Evolutionary conservation across 2,888 invertebrate genomes (phyloP), one percentile per base, ranked within the genome.

Genomic region (Zootermopsis nevadensis): DNA sequence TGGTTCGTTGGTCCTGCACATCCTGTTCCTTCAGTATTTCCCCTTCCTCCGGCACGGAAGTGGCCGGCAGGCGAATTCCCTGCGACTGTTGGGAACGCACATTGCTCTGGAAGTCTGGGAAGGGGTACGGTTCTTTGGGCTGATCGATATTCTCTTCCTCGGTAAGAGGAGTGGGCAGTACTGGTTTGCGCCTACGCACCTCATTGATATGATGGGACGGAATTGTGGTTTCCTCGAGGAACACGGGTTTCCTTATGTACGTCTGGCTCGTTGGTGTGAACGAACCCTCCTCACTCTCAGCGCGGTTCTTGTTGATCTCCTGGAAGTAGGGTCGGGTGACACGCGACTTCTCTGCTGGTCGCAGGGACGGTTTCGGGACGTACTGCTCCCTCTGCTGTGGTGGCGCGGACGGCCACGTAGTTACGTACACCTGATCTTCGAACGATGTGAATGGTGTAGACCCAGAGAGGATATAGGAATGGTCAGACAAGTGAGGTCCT

Each of bases 81-180:
- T 79, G 83, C 60, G 80, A n/a, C 12, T 69, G 80, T 27, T 83
- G 67, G 4, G 55, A 72, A 1, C 80, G 80, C 15, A 80, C 80
- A 24, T 83, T 77, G 10, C 74, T 76, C 42, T 80, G 60, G 33
- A 30, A 38, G n/a, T 69, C 80, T 10, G 35, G 31, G 48, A 53
- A 24, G 30, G 35, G 35, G 38, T 38, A 24, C 2, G 31, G 42
- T 22, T 48, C 42, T 55, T 82, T 30, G 12, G 30, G 22, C 0
- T 0, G 19, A 10, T 69, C 42, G 22, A 35, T 12, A 4, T 8
- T 22, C 42, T 80, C 53, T n/a, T 81, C 72, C 22, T 81, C 74
- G 24, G 69, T 74, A 10, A 81, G 31, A 12, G 81, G 79, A 4
- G 79, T 79, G 22, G 79, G 79, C 33, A 79, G 27, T 0, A 79